Base-by-base conservation (phyloP, 2,797 vertebrate genomes). In the Premnoplex brunnescens region DNA sequence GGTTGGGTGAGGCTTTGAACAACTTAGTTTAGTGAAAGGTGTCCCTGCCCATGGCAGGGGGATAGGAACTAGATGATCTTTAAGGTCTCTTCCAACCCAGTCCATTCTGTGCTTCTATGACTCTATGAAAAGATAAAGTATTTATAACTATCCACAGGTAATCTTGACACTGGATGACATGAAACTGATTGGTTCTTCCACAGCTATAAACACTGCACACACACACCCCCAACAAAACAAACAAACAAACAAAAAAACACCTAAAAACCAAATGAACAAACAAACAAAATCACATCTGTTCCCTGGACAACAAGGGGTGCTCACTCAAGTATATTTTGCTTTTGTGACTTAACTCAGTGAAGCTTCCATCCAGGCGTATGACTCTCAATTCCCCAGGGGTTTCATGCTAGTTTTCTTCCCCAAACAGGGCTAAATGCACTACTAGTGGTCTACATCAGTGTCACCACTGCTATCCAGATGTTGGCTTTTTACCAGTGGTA, bases 21-120 rank as follows among this genome's bases (percentile, higher is more conserved):
- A 39, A 5, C 4, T 6, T 17, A 52, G 30, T 1, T 1, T 3
- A 23, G 5, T 6, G 26, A 4, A 20, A 66, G 2, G 3, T 66
- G 22, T 12, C 30, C 30, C 12, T 44, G 14, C 3, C 28, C 7
- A 16, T 6, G 21, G 7, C 14, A 64, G 37, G 12, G 7, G 21
- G 1, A 6, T 5, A 52, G 12, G 10, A 72, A 78, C 4, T 1
- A 32, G 18, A 14, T 10, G 12, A 24, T 18, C 9, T 52, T 36
- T 23, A 23, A 23, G 3, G 58, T 39, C 3, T 7, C 10, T 64
- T 32, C 66, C 18, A 41, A 41, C 30, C 21, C 9, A 66, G 15
- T 20, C 15, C 9, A 21, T 48, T 54, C 27, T 21, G 1, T 7
- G 17, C 6, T 23, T 64, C 44, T 34, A 1, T 27, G 41, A 64